Conservation (phyloP, 2,888 invertebrate species). For the Papilio gigon region DNA sequence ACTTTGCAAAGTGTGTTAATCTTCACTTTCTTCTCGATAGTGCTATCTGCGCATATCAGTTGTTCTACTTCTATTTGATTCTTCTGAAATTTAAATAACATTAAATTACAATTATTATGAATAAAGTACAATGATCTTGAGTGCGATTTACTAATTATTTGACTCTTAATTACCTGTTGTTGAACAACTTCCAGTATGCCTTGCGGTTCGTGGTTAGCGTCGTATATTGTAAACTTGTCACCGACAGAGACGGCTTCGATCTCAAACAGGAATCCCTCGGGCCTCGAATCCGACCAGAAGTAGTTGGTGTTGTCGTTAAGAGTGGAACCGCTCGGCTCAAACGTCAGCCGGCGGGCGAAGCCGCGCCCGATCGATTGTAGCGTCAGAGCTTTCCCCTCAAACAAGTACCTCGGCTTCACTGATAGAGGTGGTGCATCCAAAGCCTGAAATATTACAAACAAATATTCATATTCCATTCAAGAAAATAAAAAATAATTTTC, state of each 20-base stretch:
- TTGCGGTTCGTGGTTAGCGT: conserved; percentile 85
- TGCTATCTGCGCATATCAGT: conserved; percentile 68
- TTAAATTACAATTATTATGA: conserved; percentile 13
- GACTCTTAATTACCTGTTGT: conserved; percentile 79
- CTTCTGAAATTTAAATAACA: conserved; percentile 61
- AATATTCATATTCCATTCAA: conserved; percentile 53
- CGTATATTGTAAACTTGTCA: conserved; percentile 88
- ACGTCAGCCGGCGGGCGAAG: conserved; percentile 88
- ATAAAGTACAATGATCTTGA: neutral
- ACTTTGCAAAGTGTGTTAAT: conserved; percentile 85
- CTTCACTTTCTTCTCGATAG: conserved; percentile 84
- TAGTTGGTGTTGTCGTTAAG: conserved; percentile 87
- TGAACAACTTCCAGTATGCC: conserved; percentile 85
- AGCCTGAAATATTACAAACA: conserved; percentile 62
- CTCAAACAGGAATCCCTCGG: conserved; percentile 88
- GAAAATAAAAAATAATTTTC: conserved; percentile 39
- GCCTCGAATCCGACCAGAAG: conserved; percentile 90
- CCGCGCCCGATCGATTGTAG: conserved; percentile 88
- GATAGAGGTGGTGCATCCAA: conserved; percentile 73
- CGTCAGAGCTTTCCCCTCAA: conserved; percentile 85
- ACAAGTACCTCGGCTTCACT: conserved; percentile 82
- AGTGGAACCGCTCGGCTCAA: conserved; percentile 83
- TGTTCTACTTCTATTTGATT: conserved; percentile 78
- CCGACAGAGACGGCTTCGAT: conserved; percentile 85
- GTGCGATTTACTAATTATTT: neutral